These are phyloP conservation scores for Siphamia tubifer DNA, from an alignment of 2,113 vertebrate species.

Conservation along the genomic window DNA sequence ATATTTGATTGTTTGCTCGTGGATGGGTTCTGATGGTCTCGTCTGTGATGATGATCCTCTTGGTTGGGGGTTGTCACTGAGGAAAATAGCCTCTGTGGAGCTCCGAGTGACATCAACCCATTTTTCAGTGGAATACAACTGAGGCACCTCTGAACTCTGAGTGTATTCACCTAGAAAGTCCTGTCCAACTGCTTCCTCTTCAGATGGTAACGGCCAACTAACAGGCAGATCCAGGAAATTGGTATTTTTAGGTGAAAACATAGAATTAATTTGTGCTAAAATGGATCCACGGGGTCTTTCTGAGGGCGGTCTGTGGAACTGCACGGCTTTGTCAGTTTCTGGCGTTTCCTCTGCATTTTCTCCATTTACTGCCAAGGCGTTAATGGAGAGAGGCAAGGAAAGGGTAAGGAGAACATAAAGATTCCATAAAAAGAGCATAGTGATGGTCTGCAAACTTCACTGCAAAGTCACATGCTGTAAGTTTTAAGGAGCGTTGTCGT, in stretches of 20 bases:
- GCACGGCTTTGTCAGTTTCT: not conserved
- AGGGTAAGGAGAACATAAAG: conserved; percentile 47
- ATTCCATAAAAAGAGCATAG: conserved; percentile 61
- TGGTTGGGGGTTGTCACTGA: not conserved
- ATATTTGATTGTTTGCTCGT: conserved; percentile 14
- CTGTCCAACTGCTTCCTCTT: conserved; percentile 51
- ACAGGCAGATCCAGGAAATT: conserved; percentile 23
- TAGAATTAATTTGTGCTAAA: not conserved
- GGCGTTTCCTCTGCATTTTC: conserved; percentile 29
- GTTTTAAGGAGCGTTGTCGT: conserved; percentile 1
- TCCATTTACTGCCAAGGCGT: conserved; percentile 14
- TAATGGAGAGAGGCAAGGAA: conserved; percentile 21
- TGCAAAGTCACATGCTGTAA: conserved; percentile 49
- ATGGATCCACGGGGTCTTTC: conserved; percentile 12
- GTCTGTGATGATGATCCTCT: not conserved
- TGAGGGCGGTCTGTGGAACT: conserved; percentile 2
- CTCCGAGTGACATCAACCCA: not conserved
- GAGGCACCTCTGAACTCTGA: conserved; percentile 20
- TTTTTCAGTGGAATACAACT: conserved; percentile 8
- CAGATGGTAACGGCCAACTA: conserved; percentile 32
- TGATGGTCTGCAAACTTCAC: conserved; percentile 24
- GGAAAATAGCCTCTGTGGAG: not conserved
- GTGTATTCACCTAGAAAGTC: conserved; percentile 69
- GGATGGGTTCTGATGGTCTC: not conserved
- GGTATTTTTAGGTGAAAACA: conserved; percentile 10